Evolutionary conservation across 2,797 vertebrate genomes (phyloP).

Genomic region (Poecilia gillii): DNA sequence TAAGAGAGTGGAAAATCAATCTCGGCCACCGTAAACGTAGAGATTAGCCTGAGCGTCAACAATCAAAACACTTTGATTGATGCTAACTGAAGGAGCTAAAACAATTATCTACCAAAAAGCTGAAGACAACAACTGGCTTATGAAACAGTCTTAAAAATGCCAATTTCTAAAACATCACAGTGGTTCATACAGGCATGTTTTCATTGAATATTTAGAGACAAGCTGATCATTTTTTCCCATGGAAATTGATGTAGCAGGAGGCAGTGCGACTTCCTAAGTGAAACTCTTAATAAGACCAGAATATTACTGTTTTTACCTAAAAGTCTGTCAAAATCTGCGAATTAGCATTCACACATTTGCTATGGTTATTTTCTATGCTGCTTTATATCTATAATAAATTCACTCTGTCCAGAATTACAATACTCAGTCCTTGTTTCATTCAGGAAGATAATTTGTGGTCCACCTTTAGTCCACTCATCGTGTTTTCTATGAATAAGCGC

Average conservation of each 20-base stretch:
- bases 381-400: neutral
- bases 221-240: neutral
- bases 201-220: neutral
- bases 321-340: neutral
- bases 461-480: neutral
- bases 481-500: neutral
- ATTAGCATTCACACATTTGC: neutral
- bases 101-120: neutral
- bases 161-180: neutral
- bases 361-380: neutral
- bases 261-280: neutral
- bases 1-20: neutral
- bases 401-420: neutral
- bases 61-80: neutral
- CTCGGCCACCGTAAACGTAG: neutral
- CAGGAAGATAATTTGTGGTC: neutral
- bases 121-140: neutral
- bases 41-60: neutral
- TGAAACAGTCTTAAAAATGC: neutral
- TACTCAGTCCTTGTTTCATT: neutral
- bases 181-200: neutral
- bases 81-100: neutral
- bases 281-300: neutral
- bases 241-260: neutral
- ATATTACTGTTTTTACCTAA: neutral